Conservation (phyloP, 2,888 invertebrate species). For the Oscheius sp. region DNA sequence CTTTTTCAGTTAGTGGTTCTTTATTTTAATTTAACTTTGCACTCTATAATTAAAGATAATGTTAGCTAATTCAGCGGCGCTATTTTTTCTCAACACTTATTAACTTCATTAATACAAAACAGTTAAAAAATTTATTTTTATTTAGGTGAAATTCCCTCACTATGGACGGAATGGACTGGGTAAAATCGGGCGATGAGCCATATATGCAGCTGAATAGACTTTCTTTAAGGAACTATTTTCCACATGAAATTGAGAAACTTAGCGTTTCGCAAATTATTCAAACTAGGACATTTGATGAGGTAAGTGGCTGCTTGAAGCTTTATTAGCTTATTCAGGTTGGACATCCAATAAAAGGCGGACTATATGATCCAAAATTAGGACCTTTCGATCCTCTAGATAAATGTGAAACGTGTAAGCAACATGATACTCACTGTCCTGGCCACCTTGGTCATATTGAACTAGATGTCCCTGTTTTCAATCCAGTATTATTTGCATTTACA, state of each 20-base stretch:
- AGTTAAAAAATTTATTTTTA: too few species aligned
- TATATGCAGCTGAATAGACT: constrained; percentile 64
- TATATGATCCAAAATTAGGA: constrained; percentile 88
- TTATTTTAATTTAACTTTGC: too few species aligned
- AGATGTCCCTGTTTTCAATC: constrained; percentile 87
- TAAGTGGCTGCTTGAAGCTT: constrained; percentile 27
- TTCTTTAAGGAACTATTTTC: constrained; percentile 61
- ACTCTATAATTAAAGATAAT: too few species aligned
- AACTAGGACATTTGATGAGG: constrained; percentile 68
- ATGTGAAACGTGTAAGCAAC: constrained; percentile 64
- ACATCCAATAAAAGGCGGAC: constrained; percentile 77
- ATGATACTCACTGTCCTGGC: constrained; percentile 74
- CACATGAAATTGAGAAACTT: constrained; percentile 63
- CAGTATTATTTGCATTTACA: constrained; percentile 83
- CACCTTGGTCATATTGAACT: constrained; percentile 94
- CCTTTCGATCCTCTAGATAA: constrained; percentile 56
- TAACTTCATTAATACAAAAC: too few species aligned
- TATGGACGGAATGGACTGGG: constrained; percentile 36
- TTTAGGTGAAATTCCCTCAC: too few species aligned
- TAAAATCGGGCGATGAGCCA: constrained; percentile 49
- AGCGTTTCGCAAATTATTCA: constrained; percentile 63
- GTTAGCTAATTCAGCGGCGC: too few species aligned
- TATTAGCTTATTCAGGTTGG: constrained; percentile 51
- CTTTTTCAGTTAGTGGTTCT: too few species aligned
- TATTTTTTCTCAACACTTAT: too few species aligned